Base-by-base conservation (phyloP, 2,888 invertebrate genomes). In the Hartigia nigra region DNA sequence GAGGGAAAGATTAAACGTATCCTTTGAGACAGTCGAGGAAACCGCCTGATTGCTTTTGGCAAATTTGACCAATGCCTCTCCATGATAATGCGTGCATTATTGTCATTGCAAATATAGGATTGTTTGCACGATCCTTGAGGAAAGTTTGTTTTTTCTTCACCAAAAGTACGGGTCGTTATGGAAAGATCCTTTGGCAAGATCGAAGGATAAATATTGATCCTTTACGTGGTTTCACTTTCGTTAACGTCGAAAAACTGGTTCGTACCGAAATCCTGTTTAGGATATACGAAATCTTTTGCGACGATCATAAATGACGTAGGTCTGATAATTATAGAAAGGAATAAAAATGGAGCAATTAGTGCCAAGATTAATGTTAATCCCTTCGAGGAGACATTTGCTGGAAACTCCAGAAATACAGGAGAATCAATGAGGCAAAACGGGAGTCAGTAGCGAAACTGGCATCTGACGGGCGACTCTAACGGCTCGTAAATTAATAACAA, bases 1-100 rank as follows among this genome's bases (percentile, higher is more conserved):
- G 2, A 23, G 9, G 2, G 23, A 23, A 23, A 23, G 23, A 23
- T 55, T 1, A 55, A 55, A 23, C 5, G 23, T 9, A 55, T 2
- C 0, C 12, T 34, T 72, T 3, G 31, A 72, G 5, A 14, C 3
- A 75, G 31, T 78, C 78, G 75, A 78, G 70, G 74, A 70, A 39
- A 69, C 75, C 78, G 78, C 69, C 37, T 23, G 74, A 35, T 78
- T 70, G 75, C 74, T n/a, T 69, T 74, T 69, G 55, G 78, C 74
- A 78, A 75, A 78, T 75, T 75, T 75, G 74, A 69, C 78, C 75
- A 75, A 78, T 78, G 23, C 69, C n/a, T 35, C 69, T 74, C 1
- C 55, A 55, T 31, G 69, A 78, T 69, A 75, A 75, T 75, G 74
- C 69, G 75, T 23, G 75, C 75, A 75, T 75, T 78, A 74, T 78